A percentile compares a stretch with the other conserved stretches of the same genome.
These are phyloP conservation scores for Cavia porcellus DNA, from an alignment of 2,113 vertebrate genomes.

Conservation along the genomic window DNA sequence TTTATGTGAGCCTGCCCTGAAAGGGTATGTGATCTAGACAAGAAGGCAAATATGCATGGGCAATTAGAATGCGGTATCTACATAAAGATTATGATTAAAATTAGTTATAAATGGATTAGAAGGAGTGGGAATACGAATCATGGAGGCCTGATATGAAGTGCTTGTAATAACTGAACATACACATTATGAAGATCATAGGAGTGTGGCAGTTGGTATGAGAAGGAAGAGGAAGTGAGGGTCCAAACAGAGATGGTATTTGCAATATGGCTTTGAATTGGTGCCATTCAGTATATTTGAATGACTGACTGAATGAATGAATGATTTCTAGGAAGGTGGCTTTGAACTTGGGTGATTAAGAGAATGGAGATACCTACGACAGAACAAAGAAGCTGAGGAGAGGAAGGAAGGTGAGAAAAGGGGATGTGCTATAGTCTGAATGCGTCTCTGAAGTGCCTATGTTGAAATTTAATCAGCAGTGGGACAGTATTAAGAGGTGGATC, in stretches of 20 bases:
- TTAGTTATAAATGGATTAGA: neutral
- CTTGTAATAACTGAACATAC: neutral
- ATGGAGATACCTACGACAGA: neutral
- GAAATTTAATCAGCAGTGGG: neutral
- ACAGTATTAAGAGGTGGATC: neutral
- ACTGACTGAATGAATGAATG: neutral
- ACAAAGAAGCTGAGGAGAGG: neutral
- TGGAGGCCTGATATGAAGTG: neutral
- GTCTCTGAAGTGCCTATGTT: neutral
- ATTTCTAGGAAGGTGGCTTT: slow-evolving; percentile 14
- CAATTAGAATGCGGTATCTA: neutral
- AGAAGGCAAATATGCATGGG: neutral
- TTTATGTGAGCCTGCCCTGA: neutral
- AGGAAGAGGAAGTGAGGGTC: neutral
- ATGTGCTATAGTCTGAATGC: neutral
- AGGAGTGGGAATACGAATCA: neutral
- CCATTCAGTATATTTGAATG: neutral
- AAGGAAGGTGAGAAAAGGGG: neutral
- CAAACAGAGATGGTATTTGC: neutral
- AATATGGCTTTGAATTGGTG: neutral
- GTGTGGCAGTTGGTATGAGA: neutral
- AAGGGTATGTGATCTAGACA: neutral
- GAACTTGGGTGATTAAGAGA: neutral
- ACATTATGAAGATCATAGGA: neutral
- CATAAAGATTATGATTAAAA: neutral